Percentiles rank a stretch among this genome's conserved stretches.
These are phyloP conservation scores for Stenotaenia linearis DNA, from an alignment of 2,888 invertebrate species.

Conservation along the genomic window DNA sequence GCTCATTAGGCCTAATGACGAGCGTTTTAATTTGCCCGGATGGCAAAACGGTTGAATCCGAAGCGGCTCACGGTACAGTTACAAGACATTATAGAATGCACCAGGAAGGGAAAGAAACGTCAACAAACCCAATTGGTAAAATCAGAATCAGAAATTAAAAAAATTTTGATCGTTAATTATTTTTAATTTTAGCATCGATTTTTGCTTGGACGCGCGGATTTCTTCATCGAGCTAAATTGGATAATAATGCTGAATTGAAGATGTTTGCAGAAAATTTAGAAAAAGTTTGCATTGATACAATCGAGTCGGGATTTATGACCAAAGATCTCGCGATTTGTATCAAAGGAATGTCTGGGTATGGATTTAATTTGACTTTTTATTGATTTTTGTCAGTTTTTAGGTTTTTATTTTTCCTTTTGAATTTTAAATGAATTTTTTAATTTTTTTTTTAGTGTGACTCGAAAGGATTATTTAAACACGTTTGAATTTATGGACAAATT, in stretches of 20 bases:
- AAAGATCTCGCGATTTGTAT: constrained; percentile 98
- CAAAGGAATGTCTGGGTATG: constrained; percentile 60
- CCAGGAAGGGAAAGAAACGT: constrained; percentile 84
- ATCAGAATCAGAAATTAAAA: too few species aligned
- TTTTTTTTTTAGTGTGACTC: constrained; percentile 50
- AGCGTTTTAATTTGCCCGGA: constrained; percentile 95
- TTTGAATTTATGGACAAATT: constrained; percentile 95
- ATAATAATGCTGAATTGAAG: constrained; percentile 68
- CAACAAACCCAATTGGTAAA: constrained; percentile 88
- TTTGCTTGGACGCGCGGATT: constrained; percentile 97
- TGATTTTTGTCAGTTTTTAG: too few species aligned
- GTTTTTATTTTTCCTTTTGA: background rate
- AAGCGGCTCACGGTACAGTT: constrained; percentile 97
- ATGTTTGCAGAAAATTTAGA: constrained; percentile 82
- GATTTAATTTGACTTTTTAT: background rate
- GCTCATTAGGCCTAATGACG: constrained; percentile 96
- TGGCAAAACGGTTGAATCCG: constrained; percentile 95
- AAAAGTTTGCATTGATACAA: constrained; percentile 85
- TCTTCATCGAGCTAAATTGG: constrained; percentile 87
- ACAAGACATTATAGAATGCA: constrained; percentile 69
- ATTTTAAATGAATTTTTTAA: background rate
- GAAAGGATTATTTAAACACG: constrained; percentile 88
- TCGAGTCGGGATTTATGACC: constrained; percentile 92
- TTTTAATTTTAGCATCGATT: constrained; percentile 82
- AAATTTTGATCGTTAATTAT: too few species aligned